These are phyloP conservation scores for Heliconius aoede DNA, from an alignment of 2,888 invertebrate genomes.

Conservation along the genomic window DNA sequence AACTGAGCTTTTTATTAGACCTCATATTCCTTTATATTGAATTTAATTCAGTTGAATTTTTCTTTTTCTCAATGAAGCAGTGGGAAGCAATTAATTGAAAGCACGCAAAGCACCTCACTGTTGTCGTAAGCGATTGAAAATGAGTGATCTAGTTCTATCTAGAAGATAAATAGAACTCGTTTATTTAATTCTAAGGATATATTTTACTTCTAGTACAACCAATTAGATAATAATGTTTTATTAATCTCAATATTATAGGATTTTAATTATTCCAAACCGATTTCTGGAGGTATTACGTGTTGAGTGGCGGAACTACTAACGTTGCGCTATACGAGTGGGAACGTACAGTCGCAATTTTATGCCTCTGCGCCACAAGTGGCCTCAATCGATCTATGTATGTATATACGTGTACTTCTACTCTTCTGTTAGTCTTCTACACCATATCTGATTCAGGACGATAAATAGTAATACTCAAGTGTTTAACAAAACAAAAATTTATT, in stretches of 20 bases:
- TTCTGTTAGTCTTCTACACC: too few species aligned
- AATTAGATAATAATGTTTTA: not conserved
- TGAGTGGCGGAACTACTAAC: too few species aligned
- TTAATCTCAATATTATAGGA: not conserved
- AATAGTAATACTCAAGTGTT: too few species aligned
- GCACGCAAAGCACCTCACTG: constrained; percentile 19
- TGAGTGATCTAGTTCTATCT: constrained; percentile 23
- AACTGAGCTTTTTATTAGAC: not conserved
- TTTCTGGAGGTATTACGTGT: too few species aligned
- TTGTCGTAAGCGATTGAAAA: constrained; percentile 19
- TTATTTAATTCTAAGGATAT: constrained; percentile 8
- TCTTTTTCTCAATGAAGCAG: constrained; percentile 32
- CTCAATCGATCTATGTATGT: too few species aligned
- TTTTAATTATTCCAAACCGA: too few species aligned
- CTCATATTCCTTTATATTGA: constrained; percentile 13
- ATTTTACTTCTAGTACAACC: not conserved
- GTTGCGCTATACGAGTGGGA: too few species aligned
- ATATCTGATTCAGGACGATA: too few species aligned
- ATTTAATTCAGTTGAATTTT: constrained; percentile 29
- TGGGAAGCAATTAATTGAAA: constrained; percentile 26
- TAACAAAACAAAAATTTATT: too few species aligned
- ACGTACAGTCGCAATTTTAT: too few species aligned
- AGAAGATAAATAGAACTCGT: not conserved
- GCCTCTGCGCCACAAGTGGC: too few species aligned
- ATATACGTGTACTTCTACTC: too few species aligned